Conservation (phyloP, 2,888 invertebrate species). For the Ophioninae sp. region DNA sequence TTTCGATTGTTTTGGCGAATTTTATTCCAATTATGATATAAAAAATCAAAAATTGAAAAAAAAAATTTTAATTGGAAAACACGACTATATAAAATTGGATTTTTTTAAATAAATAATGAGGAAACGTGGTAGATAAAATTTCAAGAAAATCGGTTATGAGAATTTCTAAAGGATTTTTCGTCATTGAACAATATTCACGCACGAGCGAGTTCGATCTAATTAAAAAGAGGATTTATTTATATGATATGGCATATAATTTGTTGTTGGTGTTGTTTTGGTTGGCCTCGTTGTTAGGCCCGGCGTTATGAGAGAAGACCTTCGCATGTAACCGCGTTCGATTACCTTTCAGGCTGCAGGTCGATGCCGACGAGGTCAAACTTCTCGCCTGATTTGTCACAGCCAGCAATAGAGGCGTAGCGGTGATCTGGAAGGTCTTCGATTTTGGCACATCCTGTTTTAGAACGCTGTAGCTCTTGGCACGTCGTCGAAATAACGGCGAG, state of each 20-base stretch:
- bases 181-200: no score
- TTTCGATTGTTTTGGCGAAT: no score
- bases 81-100: no score
- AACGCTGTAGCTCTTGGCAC: conserved; percentile 78
- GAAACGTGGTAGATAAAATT: no score
- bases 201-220: no score
- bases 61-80: no score
- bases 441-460: conserved; percentile 76
- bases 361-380: conserved; percentile 75
- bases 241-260: neutral
- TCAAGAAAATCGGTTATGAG: no score
- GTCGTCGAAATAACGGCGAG: conserved; percentile 78
- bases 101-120: no score
- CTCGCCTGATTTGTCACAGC: conserved; percentile 78
- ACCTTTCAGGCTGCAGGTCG: conserved; percentile 77
- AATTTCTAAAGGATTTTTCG: no score
- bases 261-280: neutral
- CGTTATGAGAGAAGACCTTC: conserved; percentile 1
- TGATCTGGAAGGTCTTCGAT: conserved; percentile 75
- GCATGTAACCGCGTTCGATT: conserved; percentile 61
- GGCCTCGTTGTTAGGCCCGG: conserved; percentile 4
- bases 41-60: no score
- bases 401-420: conserved; percentile 77
- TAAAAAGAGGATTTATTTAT: no score
- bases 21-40: no score